Percentiles rank a stretch among this genome's conserved stretches.
phyloP scores from a whole-genome alignment of 2,113 vertebrate species.

The Emydura subglobosa region DNA sequence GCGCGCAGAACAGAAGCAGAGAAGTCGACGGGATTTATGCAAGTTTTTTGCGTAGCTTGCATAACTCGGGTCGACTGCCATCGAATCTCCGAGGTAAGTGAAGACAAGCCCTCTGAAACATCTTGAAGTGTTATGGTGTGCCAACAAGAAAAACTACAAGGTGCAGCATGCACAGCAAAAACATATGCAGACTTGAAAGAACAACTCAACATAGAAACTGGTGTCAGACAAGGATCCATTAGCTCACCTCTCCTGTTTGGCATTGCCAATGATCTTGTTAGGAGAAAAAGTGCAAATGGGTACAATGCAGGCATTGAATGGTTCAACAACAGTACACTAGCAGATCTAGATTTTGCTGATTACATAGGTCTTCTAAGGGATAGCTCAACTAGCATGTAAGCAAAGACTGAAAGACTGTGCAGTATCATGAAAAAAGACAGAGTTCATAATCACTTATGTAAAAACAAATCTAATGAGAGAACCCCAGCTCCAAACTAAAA shows the following conservation, averaged over 20 bases:
- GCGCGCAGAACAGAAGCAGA: no score
- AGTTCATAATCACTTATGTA: no score
- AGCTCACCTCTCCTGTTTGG: neutral
- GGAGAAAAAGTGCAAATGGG: neutral
- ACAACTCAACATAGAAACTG: neutral
- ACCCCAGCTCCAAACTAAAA: no score
- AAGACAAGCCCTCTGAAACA: neutral
- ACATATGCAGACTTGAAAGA: neutral
- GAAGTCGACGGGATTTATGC: no score
- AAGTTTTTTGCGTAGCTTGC: no score
- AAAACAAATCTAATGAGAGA: no score
- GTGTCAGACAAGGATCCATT: neutral
- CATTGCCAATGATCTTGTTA: neutral
- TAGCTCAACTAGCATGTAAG: neutral
- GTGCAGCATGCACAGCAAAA: neutral
- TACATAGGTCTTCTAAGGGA: accelerated
- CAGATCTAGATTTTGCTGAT: neutral
- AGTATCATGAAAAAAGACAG: no score
- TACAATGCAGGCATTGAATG: accelerated
- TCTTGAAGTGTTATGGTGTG: no score
- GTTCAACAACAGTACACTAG: accelerated
- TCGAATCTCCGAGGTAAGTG: no score
- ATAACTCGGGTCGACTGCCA: no score
- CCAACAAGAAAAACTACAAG: neutral
- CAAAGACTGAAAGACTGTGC: neutral